Conservation (phyloP, 2,888 invertebrate genomes). For the Xiphydria camelus region DNA sequence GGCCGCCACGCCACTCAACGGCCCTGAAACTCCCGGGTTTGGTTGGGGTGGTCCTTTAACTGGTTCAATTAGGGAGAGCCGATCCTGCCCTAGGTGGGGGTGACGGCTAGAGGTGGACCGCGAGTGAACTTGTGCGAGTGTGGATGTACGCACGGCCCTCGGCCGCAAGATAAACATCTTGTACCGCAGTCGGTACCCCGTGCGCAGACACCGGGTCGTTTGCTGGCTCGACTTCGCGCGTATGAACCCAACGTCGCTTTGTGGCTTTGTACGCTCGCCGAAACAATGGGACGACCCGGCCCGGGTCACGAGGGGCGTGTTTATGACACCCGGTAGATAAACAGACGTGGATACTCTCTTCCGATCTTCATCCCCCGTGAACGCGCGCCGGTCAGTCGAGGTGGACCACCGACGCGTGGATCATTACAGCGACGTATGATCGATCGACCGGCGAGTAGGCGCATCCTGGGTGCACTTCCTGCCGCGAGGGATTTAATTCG, state of each 20-base stretch:
- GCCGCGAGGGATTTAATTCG: too few relatives aligned
- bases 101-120: slow-evolving; percentile 26
- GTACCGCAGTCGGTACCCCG: slow-evolving; percentile 19
- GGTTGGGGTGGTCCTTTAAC: slow-evolving; percentile 38
- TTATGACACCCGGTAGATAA: slow-evolving; percentile 54
- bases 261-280: slow-evolving; percentile 40
- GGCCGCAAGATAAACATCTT: slow-evolving; percentile 46
- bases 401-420: too few relatives aligned
- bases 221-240: slow-evolving; percentile 22
- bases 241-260: slow-evolving; percentile 11
- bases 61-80: slow-evolving; percentile 40
- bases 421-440: too few relatives aligned
- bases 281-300: slow-evolving; percentile 45
- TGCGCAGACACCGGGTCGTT: neutral
- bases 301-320: slow-evolving; percentile 43
- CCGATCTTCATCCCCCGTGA: slow-evolving; percentile 35
- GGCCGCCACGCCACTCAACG: slow-evolving; percentile 27
- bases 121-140: neutral
- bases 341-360: slow-evolving; percentile 34
- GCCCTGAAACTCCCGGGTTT: slow-evolving; percentile 13
- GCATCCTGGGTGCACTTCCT: too few relatives aligned
- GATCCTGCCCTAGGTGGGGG: slow-evolving; percentile 23
- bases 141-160: slow-evolving; percentile 8
- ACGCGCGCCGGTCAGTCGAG: neutral
- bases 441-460: too few relatives aligned